Base-by-base conservation (phyloP, 2,797 vertebrate species). In the Miichthys miiuy region DNA sequence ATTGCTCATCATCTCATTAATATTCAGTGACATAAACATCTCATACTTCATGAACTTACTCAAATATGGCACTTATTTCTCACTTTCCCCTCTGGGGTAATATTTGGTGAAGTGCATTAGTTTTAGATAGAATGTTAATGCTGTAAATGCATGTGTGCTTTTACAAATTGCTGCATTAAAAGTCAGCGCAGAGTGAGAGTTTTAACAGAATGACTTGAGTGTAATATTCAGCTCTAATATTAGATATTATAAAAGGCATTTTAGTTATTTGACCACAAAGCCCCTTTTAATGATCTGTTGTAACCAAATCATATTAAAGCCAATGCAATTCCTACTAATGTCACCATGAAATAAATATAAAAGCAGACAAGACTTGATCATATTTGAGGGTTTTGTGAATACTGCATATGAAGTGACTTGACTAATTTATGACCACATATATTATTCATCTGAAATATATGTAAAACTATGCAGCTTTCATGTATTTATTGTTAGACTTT, bases 1-100 rank as follows among this genome's bases (percentile, higher is more conserved):
- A 89, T 92, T 81, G 80, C 88, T 92, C 89, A 90, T 87, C 77
- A 79, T 82, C 87, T 87, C 75, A 94, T 94, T 95, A 92, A 91
- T 90, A 95, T 93, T 92, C 91, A 89, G 79, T 73, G 83, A 89
- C 91, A 90, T 88, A 91, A 92, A 93, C 89, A 91, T 91, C 87
- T 90, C 83, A 86, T 86, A 87, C 83, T 89, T 88, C 79, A 91
- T 93, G 83, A 91, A 92, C 79, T 88, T 84, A 82, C 82, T 88
- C 88, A 90, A 91, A 92, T 81, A 84, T 81, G 79, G 63, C 70
- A 69, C 76, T 85, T 89, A 88, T 92, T 85, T 89, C 77, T 80
- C 75, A 75, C 58, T 77, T 85, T 84, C 60, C 60, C 79, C 82
- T 61, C 61, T 50, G 61, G 77, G 79, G 66, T 85, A 81, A 84